Evolutionary conservation across 35 echinoderm and acorn worm species (phyloP), one percentile per base, ranked within the genome.

Genomic region (Diadema setosum): DNA sequence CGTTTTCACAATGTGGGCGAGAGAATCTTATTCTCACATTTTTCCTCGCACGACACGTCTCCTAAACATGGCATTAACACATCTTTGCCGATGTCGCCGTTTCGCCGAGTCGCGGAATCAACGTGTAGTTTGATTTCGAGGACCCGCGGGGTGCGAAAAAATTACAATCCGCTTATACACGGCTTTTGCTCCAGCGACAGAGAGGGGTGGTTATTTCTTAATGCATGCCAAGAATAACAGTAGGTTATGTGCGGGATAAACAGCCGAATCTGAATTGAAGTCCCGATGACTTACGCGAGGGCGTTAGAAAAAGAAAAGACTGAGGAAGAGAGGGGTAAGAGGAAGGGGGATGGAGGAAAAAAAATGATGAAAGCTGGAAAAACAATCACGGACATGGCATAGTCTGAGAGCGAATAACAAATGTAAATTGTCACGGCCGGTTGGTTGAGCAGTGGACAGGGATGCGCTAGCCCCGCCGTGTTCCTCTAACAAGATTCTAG

Each of bases 301-400:
- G 73, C 73, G 36, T 41, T 11, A 67, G 61, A 44, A 16, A 44
- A 18, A 44, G 17, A 20, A 8, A 1, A 44, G n/a, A 44, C 30
- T 33, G 30, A 67, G 21, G 17, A 34, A 67, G 63, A 15, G 30
- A 34, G 30, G 63, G 63, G 63, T 67, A 34, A 14, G 20, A 15
- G 63, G 63, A 67, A 32, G 37, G 63, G 37, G 27, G 37, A 34
- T 67, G 25, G 18, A 32, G 63, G 18, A 59, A 3, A 59, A 65
- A 75, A 75, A 78, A 78, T 41, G 44, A 78, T 78, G 73, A 42
- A 78, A 78, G 73, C 73, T 78, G 73, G 27, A 78, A 78, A 78
- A 78, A 78, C 73, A 78, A 78, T 78, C 73, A 78, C 9, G 15
- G 73, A 78, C 73, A 78, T 78, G 73, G 37, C 63, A 67, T 78